Conservation (phyloP, 2,888 invertebrate species). For the Euplexia lucipara region DNA sequence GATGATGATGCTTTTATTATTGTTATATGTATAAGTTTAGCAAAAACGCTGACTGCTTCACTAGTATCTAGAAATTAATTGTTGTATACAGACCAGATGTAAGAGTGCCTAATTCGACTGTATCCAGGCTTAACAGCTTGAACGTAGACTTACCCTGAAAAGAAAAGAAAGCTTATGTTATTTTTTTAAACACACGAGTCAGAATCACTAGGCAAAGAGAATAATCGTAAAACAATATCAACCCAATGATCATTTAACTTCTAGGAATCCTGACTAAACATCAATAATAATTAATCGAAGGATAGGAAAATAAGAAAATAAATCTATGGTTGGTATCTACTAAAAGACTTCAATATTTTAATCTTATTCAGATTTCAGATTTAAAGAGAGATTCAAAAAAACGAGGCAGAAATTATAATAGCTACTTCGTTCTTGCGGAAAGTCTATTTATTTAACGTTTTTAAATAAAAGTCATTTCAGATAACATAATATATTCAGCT, state of each 20-base stretch:
- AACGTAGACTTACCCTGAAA: slow-evolving; percentile 46
- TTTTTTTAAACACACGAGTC: neutral
- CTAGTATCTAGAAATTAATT: neutral
- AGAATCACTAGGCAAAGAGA: neutral
- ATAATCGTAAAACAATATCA: neutral
- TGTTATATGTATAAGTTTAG: no score
- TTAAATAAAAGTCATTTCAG: no score
- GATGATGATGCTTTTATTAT: no score
- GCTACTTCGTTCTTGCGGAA: no score
- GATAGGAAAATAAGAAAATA: no score
- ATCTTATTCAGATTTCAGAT: no score
- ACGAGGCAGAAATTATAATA: no score
- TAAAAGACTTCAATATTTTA: no score
- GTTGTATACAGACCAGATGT: slow-evolving; percentile 18
- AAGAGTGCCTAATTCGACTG: neutral
- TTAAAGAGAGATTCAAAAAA: neutral
- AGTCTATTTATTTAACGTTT: no score
- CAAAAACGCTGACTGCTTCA: neutral
- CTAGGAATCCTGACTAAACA: neutral
- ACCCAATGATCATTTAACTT: neutral
- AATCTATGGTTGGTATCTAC: no score
- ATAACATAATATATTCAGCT: no score
- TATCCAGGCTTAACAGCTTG: slow-evolving; percentile 3
- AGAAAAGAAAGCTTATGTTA: slow-evolving; percentile 17
- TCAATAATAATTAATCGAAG: neutral